A percentile compares a stretch with the other conserved stretches of the same genome.
Evolutionary conservation across 2,888 invertebrate genomes (phyloP).

Genomic region (Dorcus parallelipipedus): DNA sequence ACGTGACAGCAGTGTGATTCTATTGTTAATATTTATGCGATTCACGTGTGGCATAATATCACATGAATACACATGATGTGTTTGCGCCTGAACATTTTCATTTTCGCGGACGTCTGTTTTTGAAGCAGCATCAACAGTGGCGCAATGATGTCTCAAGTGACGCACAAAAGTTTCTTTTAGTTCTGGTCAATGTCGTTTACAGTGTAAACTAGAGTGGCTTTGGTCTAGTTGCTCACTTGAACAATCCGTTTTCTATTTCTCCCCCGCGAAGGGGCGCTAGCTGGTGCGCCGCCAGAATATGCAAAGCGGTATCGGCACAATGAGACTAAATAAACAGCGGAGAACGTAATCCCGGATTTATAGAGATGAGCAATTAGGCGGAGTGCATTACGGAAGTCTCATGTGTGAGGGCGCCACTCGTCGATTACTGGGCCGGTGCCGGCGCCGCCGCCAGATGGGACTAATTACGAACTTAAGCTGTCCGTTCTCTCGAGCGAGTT

Average conservation of each 20-base stretch:
- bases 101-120: too few relatives aligned
- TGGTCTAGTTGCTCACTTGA: not conserved
- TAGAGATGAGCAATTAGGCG: slow-evolving; percentile 47
- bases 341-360: slow-evolving; percentile 43
- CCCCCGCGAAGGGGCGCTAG: not conserved
- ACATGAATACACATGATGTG: too few relatives aligned
- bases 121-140: too few relatives aligned
- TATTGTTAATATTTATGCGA: too few relatives aligned
- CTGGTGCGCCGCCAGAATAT: slow-evolving; percentile 1
- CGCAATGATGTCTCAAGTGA: too few relatives aligned
- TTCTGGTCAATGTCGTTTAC: too few relatives aligned
- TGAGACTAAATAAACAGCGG: slow-evolving; percentile 17
- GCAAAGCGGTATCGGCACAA: slow-evolving; percentile 14
- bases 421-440: slow-evolving; percentile 48
- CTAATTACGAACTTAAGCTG: slow-evolving; percentile 51
- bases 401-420: slow-evolving; percentile 50
- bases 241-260: slow-evolving; percentile 2
- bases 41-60: too few relatives aligned
- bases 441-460: slow-evolving; percentile 49
- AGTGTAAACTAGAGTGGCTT: too few relatives aligned
- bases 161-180: too few relatives aligned
- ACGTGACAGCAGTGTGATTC: too few relatives aligned
- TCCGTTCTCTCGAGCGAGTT: slow-evolving; percentile 13
- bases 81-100: too few relatives aligned
- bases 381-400: slow-evolving; percentile 46